Percentiles rank a stretch among this genome's conserved stretches.
These are phyloP conservation scores for Cynoglossus semilaevis DNA, from an alignment of 2,113 vertebrate genomes.

Conservation along the genomic window DNA sequence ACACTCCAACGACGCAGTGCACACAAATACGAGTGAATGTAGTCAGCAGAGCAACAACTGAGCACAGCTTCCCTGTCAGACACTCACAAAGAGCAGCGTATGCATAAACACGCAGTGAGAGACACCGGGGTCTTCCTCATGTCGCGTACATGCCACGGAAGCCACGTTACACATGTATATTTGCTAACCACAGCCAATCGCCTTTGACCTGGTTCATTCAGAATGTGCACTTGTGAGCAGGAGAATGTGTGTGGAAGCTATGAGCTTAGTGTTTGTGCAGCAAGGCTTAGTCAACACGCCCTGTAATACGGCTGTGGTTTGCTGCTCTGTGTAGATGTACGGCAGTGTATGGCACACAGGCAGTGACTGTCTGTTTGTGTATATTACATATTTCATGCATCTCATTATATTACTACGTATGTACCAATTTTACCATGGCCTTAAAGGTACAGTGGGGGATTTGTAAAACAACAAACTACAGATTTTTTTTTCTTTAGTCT, in stretches of 20 bases:
- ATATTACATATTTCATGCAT: too few relatives aligned
- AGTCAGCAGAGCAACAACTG: constrained; percentile 1
- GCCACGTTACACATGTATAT: neutral
- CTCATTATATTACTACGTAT: too few relatives aligned
- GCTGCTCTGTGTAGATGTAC: constrained; percentile 24
- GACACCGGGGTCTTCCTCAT: neutral
- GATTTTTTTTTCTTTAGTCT: too few relatives aligned
- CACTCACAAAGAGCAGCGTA: neutral
- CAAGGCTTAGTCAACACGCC: constrained; percentile 55
- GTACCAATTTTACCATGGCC: too few relatives aligned
- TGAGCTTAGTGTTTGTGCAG: constrained; percentile 48
- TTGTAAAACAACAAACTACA: too few relatives aligned
- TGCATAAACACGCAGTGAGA: neutral
- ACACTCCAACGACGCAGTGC: too few relatives aligned
- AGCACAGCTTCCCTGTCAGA: neutral
- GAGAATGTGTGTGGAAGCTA: constrained; percentile 37
- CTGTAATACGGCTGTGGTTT: constrained; percentile 49
- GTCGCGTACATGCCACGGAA: neutral
- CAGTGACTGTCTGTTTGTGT: constrained; percentile 11
- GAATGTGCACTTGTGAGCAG: constrained; percentile 26
- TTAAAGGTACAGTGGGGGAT: too few relatives aligned
- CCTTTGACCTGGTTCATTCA: constrained; percentile 46
- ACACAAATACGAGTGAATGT: neutral
- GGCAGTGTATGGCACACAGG: constrained; percentile 12
- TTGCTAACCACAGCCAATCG: constrained; percentile 6